Evolutionary conservation across 2,797 vertebrate genomes (phyloP), one percentile per base, ranked within the genome.

Genomic region (Peromyscus nudipes): DNA sequence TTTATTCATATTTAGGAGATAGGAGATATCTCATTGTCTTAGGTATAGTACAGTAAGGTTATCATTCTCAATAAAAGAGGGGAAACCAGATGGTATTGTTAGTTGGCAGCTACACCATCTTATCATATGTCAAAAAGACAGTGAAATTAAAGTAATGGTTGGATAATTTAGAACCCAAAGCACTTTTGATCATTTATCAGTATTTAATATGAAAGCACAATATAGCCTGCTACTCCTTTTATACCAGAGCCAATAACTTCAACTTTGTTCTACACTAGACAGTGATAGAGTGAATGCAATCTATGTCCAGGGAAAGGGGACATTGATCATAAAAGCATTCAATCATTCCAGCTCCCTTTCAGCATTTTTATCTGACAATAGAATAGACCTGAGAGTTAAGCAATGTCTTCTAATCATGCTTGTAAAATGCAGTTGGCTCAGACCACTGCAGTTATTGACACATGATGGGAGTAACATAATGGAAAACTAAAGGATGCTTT

Each of bases 321-420:
- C 97, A 95, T 96, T 96, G 96, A 97, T 97, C 98, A 97, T 88
- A 93, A 97, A 96, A 79, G 31, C 91, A 88, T 94, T 97, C 89
- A 94, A 55, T 98, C 97, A 97, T 92, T 60, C 29, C 52, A 89
- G 83, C 40, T 94, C 80, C 64, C 79, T 96, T 95, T 95, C 92
- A 97, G 94, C 89, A 76, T 86, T 97, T 98, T 96, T 95, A 95
- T 97, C 86, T 93, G 97, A 96, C 73, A 97, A 81, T 16, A 95
- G 76, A 95, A 92, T 49, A 96, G 96, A 93, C 85, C 80, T 83
- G 75, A 90, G 91, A 96, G 86, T 92, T 81, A 93, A 82, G 80
- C 82, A 93, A 62, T 89, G 95, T 73, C 92, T 96, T 96, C 91
- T 97, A 65, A 96, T 88, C 60, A 65, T 75, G 77, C 86, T 95